phyloP scores from a whole-genome alignment of 2,113 vertebrate species.

The Gymnorhina tibicen region DNA sequence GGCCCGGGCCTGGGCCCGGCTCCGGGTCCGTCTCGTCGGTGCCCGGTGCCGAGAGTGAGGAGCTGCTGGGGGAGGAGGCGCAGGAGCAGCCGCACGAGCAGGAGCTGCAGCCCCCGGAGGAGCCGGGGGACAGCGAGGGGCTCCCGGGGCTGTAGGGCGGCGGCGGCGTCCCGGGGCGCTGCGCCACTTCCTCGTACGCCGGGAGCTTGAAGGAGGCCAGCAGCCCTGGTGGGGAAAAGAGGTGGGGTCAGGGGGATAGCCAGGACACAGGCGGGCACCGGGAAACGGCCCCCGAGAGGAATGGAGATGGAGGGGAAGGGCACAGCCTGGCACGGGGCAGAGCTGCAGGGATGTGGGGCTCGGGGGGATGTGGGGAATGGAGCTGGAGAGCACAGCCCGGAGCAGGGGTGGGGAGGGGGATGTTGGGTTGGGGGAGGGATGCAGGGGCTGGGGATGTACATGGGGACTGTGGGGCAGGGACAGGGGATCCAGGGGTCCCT shows the following conservation, averaged over 20 bases:
- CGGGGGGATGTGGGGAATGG: background rate
- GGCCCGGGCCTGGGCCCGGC: conserved; percentile 54
- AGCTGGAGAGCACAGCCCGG: background rate
- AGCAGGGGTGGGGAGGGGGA: too few relatives aligned
- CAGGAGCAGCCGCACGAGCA: conserved; percentile 54
- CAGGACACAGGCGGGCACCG: accelerated
- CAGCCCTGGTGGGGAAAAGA: conserved; percentile 70
- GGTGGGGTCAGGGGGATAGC: background rate
- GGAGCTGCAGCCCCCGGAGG: background rate
- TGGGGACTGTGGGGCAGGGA: too few relatives aligned
- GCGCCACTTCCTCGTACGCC: conserved; percentile 92
- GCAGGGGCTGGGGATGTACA: too few relatives aligned
- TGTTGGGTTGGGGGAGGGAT: too few relatives aligned
- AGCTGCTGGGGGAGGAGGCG: conserved; percentile 82
- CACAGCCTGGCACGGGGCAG: background rate
- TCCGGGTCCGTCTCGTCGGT: conserved; percentile 78
- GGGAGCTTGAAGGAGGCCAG: conserved; percentile 91
- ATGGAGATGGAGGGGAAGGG: background rate
- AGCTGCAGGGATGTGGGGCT: too few relatives aligned
- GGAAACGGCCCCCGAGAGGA: too few relatives aligned
- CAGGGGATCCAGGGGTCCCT: background rate
- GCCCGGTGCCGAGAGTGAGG: conserved; percentile 79
- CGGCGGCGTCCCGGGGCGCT: conserved; percentile 87
- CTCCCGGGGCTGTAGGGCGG: conserved; percentile 82
- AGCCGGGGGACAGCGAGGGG: background rate